Base-by-base conservation (phyloP, 2,797 vertebrate genomes). In the Champsocephalus gunnari region DNA sequence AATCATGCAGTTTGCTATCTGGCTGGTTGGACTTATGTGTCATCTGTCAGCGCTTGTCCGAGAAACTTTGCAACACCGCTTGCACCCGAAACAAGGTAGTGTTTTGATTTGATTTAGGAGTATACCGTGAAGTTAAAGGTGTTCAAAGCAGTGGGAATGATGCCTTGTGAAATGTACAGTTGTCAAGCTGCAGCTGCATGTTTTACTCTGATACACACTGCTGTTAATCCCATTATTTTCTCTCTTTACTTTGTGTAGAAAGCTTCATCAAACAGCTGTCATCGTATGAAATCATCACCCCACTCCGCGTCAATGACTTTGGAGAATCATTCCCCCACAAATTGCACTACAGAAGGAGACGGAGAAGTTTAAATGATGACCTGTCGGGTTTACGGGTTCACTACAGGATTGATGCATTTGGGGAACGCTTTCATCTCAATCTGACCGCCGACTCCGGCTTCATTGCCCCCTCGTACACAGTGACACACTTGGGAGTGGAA, bases 21-120 rank as follows among this genome's bases (percentile, higher is more conserved):
- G 95, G 94, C 92, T 96, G 90, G 82, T 96, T 90, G 95, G 87
- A 92, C 94, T 99, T 89, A 91, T 96, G 92, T 96, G 93, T 94
- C 95, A 95, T 82, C 92, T 98, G 88, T 95, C 95, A 90, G 89
- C 96, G 61, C 93, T 98, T 73, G 84, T 94, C 91, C 61, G 92
- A 76, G 90, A 80, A 65, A 92, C 95, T 38, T 86, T 94, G 93
- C 95, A 93, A 70, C 65, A 94, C 80, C 95, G 92, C 84, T 89
- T 98, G 83, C 97, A 98, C 91, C 97, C 97, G 47, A 94, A 95
- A 83, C 97, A 98, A 97, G 98, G 98, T 99, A 95, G 84, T 1
- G 56, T 75, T 76, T 60, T 73, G 21, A 69, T 56, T 38, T 71
- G 61, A 71, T 77, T 72, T 55, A 56, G 34, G 66, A 24, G 62